Conservation (phyloP, 2,888 invertebrate species). For the Ectobius pallidus region DNA sequence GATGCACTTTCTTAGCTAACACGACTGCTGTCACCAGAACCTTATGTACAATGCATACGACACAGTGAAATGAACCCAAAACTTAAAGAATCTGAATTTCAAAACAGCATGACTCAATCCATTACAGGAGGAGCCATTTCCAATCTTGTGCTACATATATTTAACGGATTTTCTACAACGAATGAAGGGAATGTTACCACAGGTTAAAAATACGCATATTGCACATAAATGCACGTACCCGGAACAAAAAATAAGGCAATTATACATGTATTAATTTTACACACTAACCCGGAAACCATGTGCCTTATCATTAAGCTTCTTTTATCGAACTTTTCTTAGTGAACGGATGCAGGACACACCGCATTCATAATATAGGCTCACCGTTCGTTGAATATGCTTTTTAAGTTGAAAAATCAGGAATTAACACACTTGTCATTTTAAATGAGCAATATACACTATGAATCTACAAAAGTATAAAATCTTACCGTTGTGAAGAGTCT, state of each 20-base stretch:
- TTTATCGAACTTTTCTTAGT: slow-evolving; percentile 44
- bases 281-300: slow-evolving; percentile 52
- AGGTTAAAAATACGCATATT: neutral
- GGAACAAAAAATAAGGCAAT: neutral
- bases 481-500: slow-evolving; percentile 67
- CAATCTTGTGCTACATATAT: slow-evolving; percentile 24
- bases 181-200: neutral
- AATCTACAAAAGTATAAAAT: slow-evolving; percentile 19
- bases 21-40: too few species aligned
- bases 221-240: neutral
- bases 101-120: slow-evolving; percentile 23
- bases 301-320: slow-evolving; percentile 57
- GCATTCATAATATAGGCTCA: slow-evolving; percentile 34
- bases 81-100: neutral
- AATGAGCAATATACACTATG: neutral
- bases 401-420: neutral
- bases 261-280: neutral
- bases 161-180: neutral
- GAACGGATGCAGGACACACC: slow-evolving; percentile 38
- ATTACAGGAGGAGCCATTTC: slow-evolving; percentile 27
- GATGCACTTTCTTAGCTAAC: neutral
- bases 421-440: slow-evolving; percentile 7
- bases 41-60: neutral
- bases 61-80: neutral
- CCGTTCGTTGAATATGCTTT: neutral